Percentiles rank a stretch among this genome's conserved stretches.
phyloP scores from a whole-genome alignment of 1,140 invertebrate genomes.

The Mesaphorura yosii region DNA sequence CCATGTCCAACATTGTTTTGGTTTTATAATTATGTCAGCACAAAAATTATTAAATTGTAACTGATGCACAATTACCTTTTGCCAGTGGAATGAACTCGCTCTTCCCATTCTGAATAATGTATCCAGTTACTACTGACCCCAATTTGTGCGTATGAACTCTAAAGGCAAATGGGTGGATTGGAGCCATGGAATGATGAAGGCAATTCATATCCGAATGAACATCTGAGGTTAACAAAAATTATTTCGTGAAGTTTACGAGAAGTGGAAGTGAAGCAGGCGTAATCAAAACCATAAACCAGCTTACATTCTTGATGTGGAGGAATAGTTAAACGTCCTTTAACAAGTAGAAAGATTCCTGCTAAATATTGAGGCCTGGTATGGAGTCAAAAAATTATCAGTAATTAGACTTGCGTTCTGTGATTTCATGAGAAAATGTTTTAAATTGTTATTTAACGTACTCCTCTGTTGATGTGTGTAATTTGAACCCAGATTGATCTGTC shows the following conservation, averaged over 20 bases:
- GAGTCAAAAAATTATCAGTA: slow-evolving; percentile 6
- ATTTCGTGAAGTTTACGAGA: too few species aligned
- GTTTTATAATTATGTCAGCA: slow-evolving; percentile 34
- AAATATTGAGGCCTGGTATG: slow-evolving; percentile 36
- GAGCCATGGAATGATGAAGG: slow-evolving; percentile 9
- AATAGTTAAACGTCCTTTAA: slow-evolving; percentile 31
- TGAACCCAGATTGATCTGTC: slow-evolving; percentile 35
- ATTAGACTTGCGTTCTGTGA: neutral
- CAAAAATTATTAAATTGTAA: neutral
- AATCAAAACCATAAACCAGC: too few species aligned
- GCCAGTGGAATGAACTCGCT: slow-evolving; percentile 9
- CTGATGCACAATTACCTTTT: slow-evolving; percentile 17
- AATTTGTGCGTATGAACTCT: slow-evolving; percentile 47
- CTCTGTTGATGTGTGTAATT: slow-evolving; percentile 32
- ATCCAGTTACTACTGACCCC: slow-evolving; percentile 43
- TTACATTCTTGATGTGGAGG: slow-evolving; percentile 36
- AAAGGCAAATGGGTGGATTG: slow-evolving; percentile 46
- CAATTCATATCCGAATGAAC: slow-evolving; percentile 38
- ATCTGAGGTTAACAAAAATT: slow-evolving; percentile 33
- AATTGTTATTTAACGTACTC: slow-evolving; percentile 29
- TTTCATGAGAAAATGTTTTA: neutral
- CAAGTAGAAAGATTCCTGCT: slow-evolving; percentile 38
- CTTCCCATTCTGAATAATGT: slow-evolving; percentile 31
- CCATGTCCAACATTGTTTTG: too few species aligned
- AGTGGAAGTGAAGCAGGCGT: too few species aligned